A percentile compares a stretch with the other conserved stretches of the same genome.
phyloP scores from a whole-genome alignment of 2,113 vertebrate genomes.

The Anhinga rufa region DNA sequence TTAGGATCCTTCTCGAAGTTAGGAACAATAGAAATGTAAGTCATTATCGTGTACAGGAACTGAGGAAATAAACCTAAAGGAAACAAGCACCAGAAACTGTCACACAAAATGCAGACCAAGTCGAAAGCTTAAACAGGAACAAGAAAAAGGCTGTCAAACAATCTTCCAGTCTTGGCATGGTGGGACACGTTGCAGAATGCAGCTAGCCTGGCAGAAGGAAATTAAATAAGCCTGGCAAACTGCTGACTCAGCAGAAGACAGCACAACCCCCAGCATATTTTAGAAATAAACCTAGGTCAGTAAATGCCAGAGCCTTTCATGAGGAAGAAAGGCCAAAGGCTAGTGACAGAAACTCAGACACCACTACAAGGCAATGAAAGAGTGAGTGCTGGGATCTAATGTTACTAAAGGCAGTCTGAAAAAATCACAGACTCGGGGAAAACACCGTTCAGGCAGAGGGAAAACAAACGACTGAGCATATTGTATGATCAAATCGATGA shows the following conservation, averaged over 20 bases:
- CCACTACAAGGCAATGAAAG: neutral
- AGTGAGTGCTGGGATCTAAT: neutral
- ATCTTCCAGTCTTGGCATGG: constrained; percentile 8
- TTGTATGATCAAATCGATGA: neutral
- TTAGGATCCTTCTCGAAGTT: constrained; percentile 23
- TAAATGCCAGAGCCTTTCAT: neutral
- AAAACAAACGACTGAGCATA: constrained; percentile 33
- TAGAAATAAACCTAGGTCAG: neutral
- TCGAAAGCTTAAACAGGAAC: constrained; percentile 1
- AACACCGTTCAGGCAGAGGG: neutral
- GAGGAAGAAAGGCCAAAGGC: neutral
- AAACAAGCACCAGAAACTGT: constrained; percentile 25
- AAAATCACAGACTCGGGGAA: neutral
- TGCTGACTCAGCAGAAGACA: constrained; percentile 19
- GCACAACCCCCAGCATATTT: neutral
- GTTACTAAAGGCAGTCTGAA: neutral
- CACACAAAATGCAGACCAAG: constrained; percentile 2
- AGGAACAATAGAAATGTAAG: constrained; percentile 24
- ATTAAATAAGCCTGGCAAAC: constrained; percentile 9
- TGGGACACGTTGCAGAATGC: neutral
- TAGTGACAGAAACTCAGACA: neutral
- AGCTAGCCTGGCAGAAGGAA: neutral
- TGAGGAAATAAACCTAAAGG: constrained; percentile 1
- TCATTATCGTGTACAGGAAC: neutral
- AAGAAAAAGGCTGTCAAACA: constrained; percentile 38